These are phyloP conservation scores for Parapristionchus giblindavisi DNA, from an alignment of 2,888 invertebrate species.

Conservation along the genomic window DNA sequence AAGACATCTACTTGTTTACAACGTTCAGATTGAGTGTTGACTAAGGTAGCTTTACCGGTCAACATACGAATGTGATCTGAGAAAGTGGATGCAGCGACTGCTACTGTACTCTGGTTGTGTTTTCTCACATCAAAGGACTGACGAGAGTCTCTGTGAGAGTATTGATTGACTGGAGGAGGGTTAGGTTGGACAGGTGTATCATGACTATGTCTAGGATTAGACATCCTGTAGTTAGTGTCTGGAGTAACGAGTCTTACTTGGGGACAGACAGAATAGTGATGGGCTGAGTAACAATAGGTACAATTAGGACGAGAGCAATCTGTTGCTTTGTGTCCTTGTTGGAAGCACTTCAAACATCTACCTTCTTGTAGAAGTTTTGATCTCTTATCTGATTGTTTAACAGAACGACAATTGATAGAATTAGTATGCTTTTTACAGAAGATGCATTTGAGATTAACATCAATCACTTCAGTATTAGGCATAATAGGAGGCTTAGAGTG, in stretches of 20 bases:
- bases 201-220: too few species aligned
- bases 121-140: too few species aligned
- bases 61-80: too few species aligned
- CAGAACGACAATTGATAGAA: background rate
- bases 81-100: too few species aligned
- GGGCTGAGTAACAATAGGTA: background rate
- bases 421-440: background rate
- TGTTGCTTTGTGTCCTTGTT: background rate
- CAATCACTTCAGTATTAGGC: background rate
- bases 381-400: background rate
- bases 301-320: background rate
- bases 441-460: background rate
- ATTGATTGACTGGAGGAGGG: too few species aligned
- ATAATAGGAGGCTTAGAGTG: background rate
- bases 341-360: background rate
- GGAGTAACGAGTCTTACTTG: background rate
- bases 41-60: too few species aligned
- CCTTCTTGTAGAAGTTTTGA: background rate
- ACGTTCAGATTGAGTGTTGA: too few species aligned
- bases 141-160: too few species aligned
- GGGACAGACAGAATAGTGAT: background rate
- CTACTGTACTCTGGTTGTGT: too few species aligned
- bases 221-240: too few species aligned
- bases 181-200: too few species aligned
- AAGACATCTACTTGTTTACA: too few species aligned